Conservation (phyloP, 2,797 vertebrate genomes). For the Pangasius macronema region DNA sequence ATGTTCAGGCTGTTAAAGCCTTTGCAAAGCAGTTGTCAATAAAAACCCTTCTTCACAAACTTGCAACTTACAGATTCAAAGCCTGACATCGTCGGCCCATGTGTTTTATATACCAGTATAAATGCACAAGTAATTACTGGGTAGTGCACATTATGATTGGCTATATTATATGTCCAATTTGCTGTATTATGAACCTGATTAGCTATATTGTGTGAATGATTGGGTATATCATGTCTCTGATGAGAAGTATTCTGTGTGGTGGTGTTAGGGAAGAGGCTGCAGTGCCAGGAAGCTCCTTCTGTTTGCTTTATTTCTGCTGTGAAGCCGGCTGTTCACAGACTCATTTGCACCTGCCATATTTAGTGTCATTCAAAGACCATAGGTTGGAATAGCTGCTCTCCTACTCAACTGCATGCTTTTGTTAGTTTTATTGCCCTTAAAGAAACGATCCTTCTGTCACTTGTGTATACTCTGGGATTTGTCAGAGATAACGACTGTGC, state of each 20-base stretch:
- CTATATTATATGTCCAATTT: slow-evolving; percentile 35
- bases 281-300: slow-evolving; percentile 45
- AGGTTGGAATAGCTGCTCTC: slow-evolving; percentile 24
- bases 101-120: slow-evolving; percentile 23
- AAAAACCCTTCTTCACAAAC: slow-evolving; percentile 15
- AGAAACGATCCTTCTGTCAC: slow-evolving; percentile 10
- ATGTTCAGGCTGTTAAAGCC: neutral
- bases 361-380: slow-evolving; percentile 45
- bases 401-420: neutral
- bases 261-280: slow-evolving; percentile 26
- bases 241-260: slow-evolving; percentile 34
- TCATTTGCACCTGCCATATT: slow-evolving; percentile 50
- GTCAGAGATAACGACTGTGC: neutral
- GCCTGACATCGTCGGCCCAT: neutral
- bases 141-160: slow-evolving; percentile 33
- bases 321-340: slow-evolving; percentile 45
- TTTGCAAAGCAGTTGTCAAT: neutral
- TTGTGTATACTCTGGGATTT: neutral
- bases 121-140: slow-evolving; percentile 31
- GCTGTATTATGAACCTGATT: slow-evolving; percentile 43
- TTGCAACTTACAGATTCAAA: neutral
- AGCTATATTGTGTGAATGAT: slow-evolving; percentile 33
- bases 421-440: slow-evolving; percentile 4
- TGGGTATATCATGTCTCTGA: slow-evolving; percentile 23
- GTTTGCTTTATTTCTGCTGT: slow-evolving; percentile 47